These are phyloP conservation scores for Acanthacorydalis orientalis DNA, from an alignment of 2,888 invertebrate genomes.

Conservation along the genomic window DNA sequence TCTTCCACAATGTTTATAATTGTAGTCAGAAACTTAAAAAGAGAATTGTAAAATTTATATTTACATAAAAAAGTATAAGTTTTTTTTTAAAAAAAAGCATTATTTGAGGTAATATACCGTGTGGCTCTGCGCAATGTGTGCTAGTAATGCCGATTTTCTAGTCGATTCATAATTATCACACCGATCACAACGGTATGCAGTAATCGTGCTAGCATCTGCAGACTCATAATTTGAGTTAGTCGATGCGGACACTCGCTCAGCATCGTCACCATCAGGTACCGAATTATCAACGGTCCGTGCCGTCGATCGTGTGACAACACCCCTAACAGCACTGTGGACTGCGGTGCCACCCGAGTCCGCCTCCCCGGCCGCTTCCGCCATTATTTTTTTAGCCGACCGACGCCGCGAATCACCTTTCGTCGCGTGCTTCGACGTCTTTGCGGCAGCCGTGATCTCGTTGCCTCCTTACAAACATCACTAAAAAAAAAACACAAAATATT, in stretches of 20 bases:
- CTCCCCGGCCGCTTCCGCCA: slow-evolving; percentile 22
- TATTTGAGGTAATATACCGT: slow-evolving; percentile 10
- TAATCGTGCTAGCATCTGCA: slow-evolving; percentile 27
- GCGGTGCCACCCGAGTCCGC: slow-evolving; percentile 25
- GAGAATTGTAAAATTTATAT: too few species aligned
- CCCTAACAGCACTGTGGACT: slow-evolving; percentile 13
- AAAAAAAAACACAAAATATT: not conserved
- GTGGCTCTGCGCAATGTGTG: slow-evolving; percentile 55
- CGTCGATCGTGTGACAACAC: not conserved
- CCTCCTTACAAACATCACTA: not conserved
- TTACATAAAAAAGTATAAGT: too few species aligned
- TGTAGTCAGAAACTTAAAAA: too few species aligned
- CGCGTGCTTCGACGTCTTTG: too few species aligned
- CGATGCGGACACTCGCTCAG: slow-evolving; percentile 25
- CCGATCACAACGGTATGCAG: slow-evolving; percentile 42
- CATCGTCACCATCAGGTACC: slow-evolving; percentile 28
- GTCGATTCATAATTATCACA: slow-evolving; percentile 72
- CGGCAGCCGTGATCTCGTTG: not conserved
- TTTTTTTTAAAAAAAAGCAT: too few species aligned
- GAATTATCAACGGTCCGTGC: slow-evolving; percentile 6
- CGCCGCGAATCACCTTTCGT: slow-evolving; percentile 1
- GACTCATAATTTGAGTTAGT: slow-evolving; percentile 34
- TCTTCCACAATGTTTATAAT: too few species aligned
- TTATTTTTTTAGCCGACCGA: slow-evolving; percentile 1
- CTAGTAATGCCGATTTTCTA: slow-evolving; percentile 53